Base-by-base conservation (phyloP, 2,888 invertebrate species). In the Pseudococcus viburni region DNA sequence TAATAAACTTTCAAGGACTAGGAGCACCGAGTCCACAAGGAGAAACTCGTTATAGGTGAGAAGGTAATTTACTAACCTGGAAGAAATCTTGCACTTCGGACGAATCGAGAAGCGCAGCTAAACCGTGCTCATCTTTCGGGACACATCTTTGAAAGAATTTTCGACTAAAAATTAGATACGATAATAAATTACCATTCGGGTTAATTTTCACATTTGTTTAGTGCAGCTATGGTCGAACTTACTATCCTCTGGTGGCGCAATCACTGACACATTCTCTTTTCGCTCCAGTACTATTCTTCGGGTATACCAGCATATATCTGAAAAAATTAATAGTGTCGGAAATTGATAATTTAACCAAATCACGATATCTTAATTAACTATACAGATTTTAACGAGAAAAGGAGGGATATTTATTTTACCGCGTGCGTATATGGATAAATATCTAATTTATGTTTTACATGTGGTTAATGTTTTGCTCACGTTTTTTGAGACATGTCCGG, bases 71-170 rank as follows among this genome's bases (percentile, higher is more conserved):
- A 90, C 91, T 91, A 90, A 93, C 93, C 89, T 92, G 91, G 90
- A 93, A 93, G 90, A 93, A 93, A 90, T 93, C 92, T 39, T 91
- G 91, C 26, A 94, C 90, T 84, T 93, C 93, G 83, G 93, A 92
- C 90, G 92, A 92, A 64, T 92, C 92, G 84, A 93, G 92, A 73
- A 93, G 90, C 0, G 92, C 92, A 89, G 92, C 92, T 3, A 92
- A 91, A 3, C 91, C 91, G 55, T 91, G 90, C 26, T 91, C 91
- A 89, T 92, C 91, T 64, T 92, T 92, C 12, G 93, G 92, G 80
- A 94, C 91, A 90, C 94, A 94, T 87, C 94, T 92, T 89, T 94
- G 93, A 33, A 94, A 91, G 90, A 94, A 92, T 89, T 91, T 90
- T 80, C 91, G 90, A 89, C 94, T 94, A 90, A 86, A 92, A 90